Conservation (phyloP, 2,888 invertebrate species). For the Hydraecia micacea region DNA sequence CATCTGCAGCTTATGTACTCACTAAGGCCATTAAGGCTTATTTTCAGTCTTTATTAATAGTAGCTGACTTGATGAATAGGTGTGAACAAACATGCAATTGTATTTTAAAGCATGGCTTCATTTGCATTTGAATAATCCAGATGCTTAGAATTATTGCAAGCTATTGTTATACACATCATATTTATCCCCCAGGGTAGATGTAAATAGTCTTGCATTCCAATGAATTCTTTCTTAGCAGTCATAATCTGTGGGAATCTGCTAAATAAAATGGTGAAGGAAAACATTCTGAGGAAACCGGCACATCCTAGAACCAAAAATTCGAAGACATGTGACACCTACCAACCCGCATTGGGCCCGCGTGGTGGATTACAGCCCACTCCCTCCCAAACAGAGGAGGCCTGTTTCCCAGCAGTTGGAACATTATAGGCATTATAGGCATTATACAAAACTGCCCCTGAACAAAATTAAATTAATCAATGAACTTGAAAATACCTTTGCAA, state of each 20-base stretch:
- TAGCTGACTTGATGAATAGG: slow-evolving; percentile 1
- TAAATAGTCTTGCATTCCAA: slow-evolving; percentile 7
- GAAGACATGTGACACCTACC: too few relatives aligned
- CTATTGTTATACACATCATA: slow-evolving; percentile 21
- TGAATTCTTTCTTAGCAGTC: neutral
- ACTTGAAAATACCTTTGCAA: slow-evolving; percentile 13
- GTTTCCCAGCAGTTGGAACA: too few relatives aligned
- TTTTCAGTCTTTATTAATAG: neutral
- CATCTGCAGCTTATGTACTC: neutral
- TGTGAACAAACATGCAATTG: slow-evolving; percentile 25
- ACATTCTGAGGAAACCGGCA: too few relatives aligned
- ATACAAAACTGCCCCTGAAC: neutral
- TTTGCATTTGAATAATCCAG: neutral
- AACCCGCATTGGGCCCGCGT: too few relatives aligned
- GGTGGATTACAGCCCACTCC: too few relatives aligned
- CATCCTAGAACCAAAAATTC: too few relatives aligned
- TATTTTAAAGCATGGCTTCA: slow-evolving; percentile 11
- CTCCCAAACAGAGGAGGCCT: too few relatives aligned
- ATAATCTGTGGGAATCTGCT: too few relatives aligned
- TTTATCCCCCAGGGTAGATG: slow-evolving; percentile 8
- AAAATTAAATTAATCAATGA: slow-evolving; percentile 12
- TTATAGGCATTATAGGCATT: too few relatives aligned
- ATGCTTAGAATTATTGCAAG: neutral
- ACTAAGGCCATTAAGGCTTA: neutral
- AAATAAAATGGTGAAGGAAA: too few relatives aligned